Base-by-base conservation (phyloP, 2,888 invertebrate species). In the Euclidia mi region DNA sequence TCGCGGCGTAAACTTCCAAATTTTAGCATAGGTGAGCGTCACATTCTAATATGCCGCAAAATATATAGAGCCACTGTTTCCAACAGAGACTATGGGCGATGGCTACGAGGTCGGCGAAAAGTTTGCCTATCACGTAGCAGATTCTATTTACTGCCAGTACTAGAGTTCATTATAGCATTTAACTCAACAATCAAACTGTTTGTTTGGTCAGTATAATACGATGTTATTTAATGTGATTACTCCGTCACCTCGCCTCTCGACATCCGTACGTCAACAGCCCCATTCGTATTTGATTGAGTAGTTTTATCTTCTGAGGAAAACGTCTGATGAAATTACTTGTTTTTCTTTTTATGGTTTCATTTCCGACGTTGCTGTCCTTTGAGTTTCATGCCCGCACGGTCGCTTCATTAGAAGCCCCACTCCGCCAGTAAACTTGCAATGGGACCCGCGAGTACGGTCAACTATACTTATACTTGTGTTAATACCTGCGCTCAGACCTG, bases 1-100 rank as follows among this genome's bases (percentile, higher is more conserved):
- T 78, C 80, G 51, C 66, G 75, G 79, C 69, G 71, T 75, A 64
- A 85, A 86, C 82, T 86, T 85, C 79, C 78, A 85, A 87, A 85
- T 85, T 88, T 88, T 81, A 87, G 81, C 83, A 85, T 85, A 88
- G 87, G 87, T 87, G 82, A 82, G 81, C 79, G 66, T 80, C 77
- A 77, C 82, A 81, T 85, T 87, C 85, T 87, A 88, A 88, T 88
- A 87, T 82, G 82, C 77, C 73, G 67, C 78, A 77, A 87, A 85
- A 87, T 89, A 84, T 85, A 88, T 86, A 82, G 78, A 74, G 74
- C 74, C 71, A 73, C 76, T 78, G 79, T 79, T 87, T 84, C 75
- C 79, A 81, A 80, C 79, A 67, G 80, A 82, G 82, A 81, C 78
- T 85, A 79, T 76, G 56, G 59, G 65, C 61, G 72, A 73, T 58